A percentile compares a stretch with the other conserved stretches of the same genome.
Conservation (phyloP, 2,888 invertebrate genomes). For the Phaonia tiefii region DNA sequence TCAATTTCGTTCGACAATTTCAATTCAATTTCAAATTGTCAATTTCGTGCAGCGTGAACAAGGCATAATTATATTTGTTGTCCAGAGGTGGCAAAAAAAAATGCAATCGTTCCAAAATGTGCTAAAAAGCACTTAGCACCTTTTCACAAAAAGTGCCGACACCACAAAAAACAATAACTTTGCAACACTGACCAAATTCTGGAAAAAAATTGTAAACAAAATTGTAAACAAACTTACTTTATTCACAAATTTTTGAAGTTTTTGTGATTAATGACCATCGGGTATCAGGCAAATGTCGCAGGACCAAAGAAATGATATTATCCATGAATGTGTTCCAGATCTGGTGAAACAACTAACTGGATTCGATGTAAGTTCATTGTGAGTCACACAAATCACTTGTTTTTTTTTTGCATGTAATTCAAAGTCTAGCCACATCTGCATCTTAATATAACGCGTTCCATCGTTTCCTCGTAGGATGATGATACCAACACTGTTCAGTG, state of each 20-base stretch:
- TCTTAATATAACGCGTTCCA: not conserved
- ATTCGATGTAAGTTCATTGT: conserved; percentile 70
- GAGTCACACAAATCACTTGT: not conserved
- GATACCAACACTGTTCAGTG: conserved; percentile 79
- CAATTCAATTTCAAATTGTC: too few species aligned
- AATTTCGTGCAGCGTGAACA: too few species aligned
- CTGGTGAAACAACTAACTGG: conserved; percentile 72
- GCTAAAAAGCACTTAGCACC: too few species aligned
- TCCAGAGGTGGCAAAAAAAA: too few species aligned
- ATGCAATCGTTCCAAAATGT: too few species aligned
- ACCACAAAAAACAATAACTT: too few species aligned
- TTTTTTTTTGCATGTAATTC: not conserved
- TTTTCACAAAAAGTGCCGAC: too few species aligned
- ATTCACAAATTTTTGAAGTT: conserved; percentile 1
- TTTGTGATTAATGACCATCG: not conserved
- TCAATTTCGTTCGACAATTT: too few species aligned
- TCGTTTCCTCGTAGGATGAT: conserved; percentile 72
- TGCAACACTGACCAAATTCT: too few species aligned
- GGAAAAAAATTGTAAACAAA: too few species aligned
- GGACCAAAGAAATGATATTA: conserved; percentile 72
- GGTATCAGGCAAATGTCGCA: conserved; percentile 65
- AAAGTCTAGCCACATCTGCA: not conserved
- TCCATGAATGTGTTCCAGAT: conserved; percentile 72
- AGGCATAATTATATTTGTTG: too few species aligned
- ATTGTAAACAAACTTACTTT: not conserved